Base-by-base conservation (phyloP, 2,888 invertebrate genomes). In the Nyleta sp. region DNA sequence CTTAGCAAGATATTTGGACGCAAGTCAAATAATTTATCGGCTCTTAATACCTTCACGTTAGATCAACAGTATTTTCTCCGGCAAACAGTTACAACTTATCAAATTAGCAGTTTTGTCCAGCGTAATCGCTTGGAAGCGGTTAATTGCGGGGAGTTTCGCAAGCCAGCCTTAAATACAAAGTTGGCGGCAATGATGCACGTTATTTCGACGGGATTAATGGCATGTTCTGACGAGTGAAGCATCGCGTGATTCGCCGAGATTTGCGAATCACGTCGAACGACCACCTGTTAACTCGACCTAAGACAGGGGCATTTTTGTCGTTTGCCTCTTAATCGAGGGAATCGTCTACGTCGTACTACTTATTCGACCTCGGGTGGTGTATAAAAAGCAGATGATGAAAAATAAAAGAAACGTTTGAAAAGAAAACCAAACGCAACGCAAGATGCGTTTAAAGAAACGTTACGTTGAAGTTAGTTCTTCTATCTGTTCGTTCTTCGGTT, bases 231-330 rank as follows among this genome's bases (percentile, higher is more conserved):
- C 55, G 35, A 22, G 28, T 38, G 46, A 38, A 22, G 28, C 48
- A 67, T 67, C 67, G 67, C 67, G 67, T 67, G 67, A 67, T 44
- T 38, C 17, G 11, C 28, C 44, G 46, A 70, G 59, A 70, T 70
- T 60, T 42, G 52, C 52, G 70, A 59, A 70, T 70, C 57, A 68
- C 10, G 59, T 42, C 42, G 42, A 50, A 50, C 59, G 42, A 59
- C 68, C 70, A 70, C 70, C 59, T 70, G 70, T 70, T 59, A 70
- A 42, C 38, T 31, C 18, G 48, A 28, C 38, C 28, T 33, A 24
- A 42, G 33, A 52, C 40, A 18, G 17, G 28, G 15, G 15, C 24
- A 59, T 70, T 70, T 33, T 55, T 67, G 67, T 67, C 55, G 44
- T 33, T 42, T 17, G 13, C 20, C 20, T 53, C 53, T 65, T 65